Evolutionary conservation across 2,113 vertebrate species (phyloP).

Genomic region (Terrapene triunguis): DNA sequence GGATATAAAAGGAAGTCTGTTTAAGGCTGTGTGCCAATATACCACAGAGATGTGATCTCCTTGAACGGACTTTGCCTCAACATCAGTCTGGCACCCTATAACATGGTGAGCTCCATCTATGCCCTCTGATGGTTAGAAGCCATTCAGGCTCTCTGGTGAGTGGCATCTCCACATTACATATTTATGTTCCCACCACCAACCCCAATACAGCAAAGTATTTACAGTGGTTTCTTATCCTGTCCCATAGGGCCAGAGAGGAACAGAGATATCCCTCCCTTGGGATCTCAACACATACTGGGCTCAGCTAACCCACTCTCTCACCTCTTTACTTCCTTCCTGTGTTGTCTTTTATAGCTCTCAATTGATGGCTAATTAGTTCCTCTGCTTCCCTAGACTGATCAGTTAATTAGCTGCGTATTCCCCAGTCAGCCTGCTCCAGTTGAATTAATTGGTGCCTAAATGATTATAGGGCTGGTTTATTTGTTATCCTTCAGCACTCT

Average conservation of each 20-base stretch:
- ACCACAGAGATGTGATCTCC: background rate
- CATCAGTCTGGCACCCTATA: background rate
- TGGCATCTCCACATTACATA: background rate
- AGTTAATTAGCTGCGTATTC: background rate
- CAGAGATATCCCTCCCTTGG: background rate
- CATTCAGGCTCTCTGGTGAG: background rate
- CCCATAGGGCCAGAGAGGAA: background rate
- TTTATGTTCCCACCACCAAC: background rate
- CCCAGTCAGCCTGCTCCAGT: background rate
- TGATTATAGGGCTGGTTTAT: background rate
- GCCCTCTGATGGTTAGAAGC: background rate
- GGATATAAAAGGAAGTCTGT: background rate
- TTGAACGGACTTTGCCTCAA: background rate
- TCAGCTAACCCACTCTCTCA: background rate
- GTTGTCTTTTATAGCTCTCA: background rate
- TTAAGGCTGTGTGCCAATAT: background rate
- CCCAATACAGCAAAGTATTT: background rate
- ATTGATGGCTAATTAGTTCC: background rate
- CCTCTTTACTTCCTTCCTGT: background rate
- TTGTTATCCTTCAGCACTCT: background rate
- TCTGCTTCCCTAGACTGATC: background rate
- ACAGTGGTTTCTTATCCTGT: background rate
- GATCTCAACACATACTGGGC: background rate
- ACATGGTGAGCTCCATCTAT: background rate
- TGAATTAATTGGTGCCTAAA: background rate